Evolutionary conservation across 2,888 invertebrate genomes (phyloP).

Genomic region (Patella caerulea): DNA sequence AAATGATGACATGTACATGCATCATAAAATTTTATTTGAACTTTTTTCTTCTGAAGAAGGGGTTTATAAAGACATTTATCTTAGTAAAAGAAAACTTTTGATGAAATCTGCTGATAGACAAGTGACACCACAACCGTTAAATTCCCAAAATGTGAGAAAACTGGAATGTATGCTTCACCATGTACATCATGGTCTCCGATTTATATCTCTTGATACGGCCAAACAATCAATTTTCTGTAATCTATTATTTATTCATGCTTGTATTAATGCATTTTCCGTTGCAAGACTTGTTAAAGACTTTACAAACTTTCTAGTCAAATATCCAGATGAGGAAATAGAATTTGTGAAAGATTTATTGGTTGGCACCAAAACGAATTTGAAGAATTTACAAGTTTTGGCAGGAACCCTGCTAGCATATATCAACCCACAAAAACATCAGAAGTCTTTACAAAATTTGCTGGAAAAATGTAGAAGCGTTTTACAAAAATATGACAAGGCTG

Average conservation of each 20-base stretch:
- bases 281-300: conserved; percentile 80
- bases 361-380: conserved; percentile 39
- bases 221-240: conserved; percentile 54
- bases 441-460: conserved; percentile 40
- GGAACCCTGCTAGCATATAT: conserved; percentile 49
- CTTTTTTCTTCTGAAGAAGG: conserved; percentile 54
- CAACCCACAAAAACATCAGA: conserved; percentile 29
- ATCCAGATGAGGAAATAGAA: conserved; percentile 82
- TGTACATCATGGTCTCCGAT: conserved; percentile 38
- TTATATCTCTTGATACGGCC: conserved; percentile 37
- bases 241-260: conserved; percentile 52
- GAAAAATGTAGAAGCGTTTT: conserved; percentile 42
- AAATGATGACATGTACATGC: conserved; percentile 37
- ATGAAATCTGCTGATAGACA: conserved; percentile 63
- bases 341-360: conserved; percentile 73
- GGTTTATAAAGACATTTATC: conserved; percentile 53
- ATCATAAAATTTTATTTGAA: conserved; percentile 55
- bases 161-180: conserved; percentile 57
- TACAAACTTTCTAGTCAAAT: conserved; percentile 84
- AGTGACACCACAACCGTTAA: conserved; percentile 57
- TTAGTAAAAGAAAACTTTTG: conserved; percentile 53
- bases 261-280: conserved; percentile 60
- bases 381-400: conserved; percentile 42
- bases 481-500: conserved; percentile 32
- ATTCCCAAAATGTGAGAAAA: conserved; percentile 50